Percentiles rank a stretch among this genome's conserved stretches.
phyloP scores from a whole-genome alignment of 2,113 vertebrate genomes.

The Sigmodon hispidus region DNA sequence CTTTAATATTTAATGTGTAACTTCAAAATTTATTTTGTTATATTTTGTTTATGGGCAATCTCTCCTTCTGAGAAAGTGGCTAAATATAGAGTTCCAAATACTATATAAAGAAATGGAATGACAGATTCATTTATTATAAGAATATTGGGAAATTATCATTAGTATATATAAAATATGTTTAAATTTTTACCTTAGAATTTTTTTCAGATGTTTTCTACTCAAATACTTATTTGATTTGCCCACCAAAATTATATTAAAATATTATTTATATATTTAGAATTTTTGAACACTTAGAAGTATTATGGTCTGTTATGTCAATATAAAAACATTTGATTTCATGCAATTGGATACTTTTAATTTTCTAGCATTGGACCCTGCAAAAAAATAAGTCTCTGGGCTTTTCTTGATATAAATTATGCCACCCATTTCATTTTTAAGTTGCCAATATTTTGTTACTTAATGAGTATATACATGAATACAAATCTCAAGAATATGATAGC shows the following conservation, averaged over 20 bases:
- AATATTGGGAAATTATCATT: not conserved
- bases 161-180: not conserved
- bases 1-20: not conserved
- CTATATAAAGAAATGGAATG: not conserved
- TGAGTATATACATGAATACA: not conserved
- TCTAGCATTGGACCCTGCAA: not conserved
- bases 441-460: not conserved
- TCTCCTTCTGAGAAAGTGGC: not conserved
- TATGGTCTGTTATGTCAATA: not conserved
- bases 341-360: not conserved
- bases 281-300: not conserved
- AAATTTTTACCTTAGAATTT: not conserved
- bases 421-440: not conserved
- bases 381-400: not conserved
- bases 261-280: not conserved
- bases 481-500: not conserved
- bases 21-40: not conserved
- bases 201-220: not conserved
- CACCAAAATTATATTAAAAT: not conserved
- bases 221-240: not conserved
- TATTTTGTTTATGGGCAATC: not conserved
- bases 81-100: not conserved
- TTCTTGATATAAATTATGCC: not conserved
- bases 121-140: not conserved
- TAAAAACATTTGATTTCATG: not conserved